These are phyloP conservation scores for Crocuta crocuta DNA, from an alignment of 2,113 vertebrate species.

Conservation along the genomic window DNA sequence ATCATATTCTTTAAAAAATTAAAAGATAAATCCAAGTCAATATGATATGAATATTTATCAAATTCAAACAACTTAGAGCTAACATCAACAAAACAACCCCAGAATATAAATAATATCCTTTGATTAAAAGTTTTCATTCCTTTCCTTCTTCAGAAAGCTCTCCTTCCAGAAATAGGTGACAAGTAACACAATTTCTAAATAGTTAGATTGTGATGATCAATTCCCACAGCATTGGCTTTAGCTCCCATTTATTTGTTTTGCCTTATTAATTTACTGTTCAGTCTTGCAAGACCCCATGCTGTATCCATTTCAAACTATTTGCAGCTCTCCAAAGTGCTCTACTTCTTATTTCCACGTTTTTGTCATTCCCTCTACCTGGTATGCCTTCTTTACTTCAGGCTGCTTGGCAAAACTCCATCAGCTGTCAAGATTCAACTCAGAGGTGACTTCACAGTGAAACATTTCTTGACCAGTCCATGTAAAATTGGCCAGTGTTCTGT, in stretches of 20 bases:
- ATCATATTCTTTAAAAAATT: constrained; percentile 44
- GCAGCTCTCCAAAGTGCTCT: background rate
- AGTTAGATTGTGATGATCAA: background rate
- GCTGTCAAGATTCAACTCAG: constrained; percentile 27
- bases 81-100: background rate
- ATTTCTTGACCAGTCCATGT: constrained; percentile 32
- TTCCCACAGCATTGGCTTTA: background rate
- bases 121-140: constrained; percentile 38
- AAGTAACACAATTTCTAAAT: constrained; percentile 27
- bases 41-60: constrained; percentile 1
- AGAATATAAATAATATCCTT: background rate
- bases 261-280: background rate
- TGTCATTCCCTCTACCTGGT: background rate
- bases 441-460: background rate
- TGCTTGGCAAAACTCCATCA: background rate
- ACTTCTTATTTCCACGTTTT: background rate
- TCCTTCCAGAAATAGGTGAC: constrained; percentile 23
- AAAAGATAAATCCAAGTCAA: background rate
- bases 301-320: background rate
- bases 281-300: background rate
- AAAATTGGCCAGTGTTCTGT: background rate
- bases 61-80: background rate
- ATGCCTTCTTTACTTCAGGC: background rate
- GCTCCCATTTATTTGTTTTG: background rate
- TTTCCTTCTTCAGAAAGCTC: background rate